phyloP scores from a whole-genome alignment of 2,888 invertebrate genomes.

The Gandaritis pyraliata region DNA sequence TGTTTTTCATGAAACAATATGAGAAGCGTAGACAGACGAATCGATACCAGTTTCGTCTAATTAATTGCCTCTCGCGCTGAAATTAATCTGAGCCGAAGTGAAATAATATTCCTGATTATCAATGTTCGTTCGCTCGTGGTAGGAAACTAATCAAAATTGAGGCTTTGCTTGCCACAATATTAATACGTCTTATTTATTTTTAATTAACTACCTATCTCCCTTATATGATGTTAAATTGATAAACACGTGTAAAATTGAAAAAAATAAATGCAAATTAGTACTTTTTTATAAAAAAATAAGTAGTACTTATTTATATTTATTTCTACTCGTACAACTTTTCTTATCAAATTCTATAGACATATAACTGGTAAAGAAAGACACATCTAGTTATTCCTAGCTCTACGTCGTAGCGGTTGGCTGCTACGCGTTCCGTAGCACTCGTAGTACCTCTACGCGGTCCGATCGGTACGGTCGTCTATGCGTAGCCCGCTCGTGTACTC shows the following conservation, averaged over 20 bases:
- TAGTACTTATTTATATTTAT: too few relatives aligned
- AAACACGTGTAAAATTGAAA: too few relatives aligned
- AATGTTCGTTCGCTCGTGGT: too few relatives aligned
- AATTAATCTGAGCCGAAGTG: constrained; percentile 13
- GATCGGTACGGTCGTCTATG: constrained; percentile 61
- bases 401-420: constrained; percentile 34
- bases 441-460: constrained; percentile 57
- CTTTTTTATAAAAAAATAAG: too few relatives aligned
- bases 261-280: too few relatives aligned
- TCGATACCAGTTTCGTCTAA: constrained; percentile 1
- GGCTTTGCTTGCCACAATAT: neutral
- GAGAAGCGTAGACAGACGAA: neutral
- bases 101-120: constrained; percentile 19
- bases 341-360: neutral
- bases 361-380: too few relatives aligned
- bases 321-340: too few relatives aligned
- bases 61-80: constrained; percentile 20
- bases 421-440: constrained; percentile 48
- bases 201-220: too few relatives aligned
- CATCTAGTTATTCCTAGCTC: constrained; percentile 9
- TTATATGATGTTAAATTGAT: too few relatives aligned
- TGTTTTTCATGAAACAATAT: too few relatives aligned
- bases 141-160: neutral
- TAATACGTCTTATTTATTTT: neutral
- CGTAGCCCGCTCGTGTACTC: constrained; percentile 35